Conservation (phyloP, 2,888 invertebrate genomes). For the Dasypogon diadema region DNA sequence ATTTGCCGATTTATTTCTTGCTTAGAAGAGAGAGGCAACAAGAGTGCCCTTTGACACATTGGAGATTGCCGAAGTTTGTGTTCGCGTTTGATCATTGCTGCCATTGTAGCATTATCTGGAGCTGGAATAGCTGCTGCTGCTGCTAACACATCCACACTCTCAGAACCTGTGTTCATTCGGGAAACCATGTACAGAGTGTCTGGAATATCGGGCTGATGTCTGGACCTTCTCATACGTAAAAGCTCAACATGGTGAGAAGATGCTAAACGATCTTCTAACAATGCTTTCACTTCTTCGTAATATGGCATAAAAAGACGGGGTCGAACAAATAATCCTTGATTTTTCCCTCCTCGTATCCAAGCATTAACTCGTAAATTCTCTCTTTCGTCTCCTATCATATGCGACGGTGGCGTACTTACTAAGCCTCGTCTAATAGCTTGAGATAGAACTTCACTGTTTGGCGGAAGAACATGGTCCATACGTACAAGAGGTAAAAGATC, state of each 20-base stretch:
- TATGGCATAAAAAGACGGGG: constrained; percentile 95
- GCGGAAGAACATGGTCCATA: constrained; percentile 90
- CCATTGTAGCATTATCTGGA: constrained; percentile 81
- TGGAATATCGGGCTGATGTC: constrained; percentile 86
- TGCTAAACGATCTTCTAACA: constrained; percentile 86
- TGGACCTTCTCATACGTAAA: constrained; percentile 77
- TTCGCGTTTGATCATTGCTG: constrained; percentile 86
- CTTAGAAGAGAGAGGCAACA: constrained; percentile 80
- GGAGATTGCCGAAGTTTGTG: constrained; percentile 84
- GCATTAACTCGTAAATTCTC: constrained; percentile 79
- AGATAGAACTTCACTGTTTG: constrained; percentile 81
- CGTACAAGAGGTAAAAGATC: constrained; percentile 87
- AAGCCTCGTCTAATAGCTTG: constrained; percentile 79
- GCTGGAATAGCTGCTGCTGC: constrained; percentile 78
- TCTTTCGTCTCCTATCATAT: constrained; percentile 82
- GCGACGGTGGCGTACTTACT: constrained; percentile 84
- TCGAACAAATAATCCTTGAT: constrained; percentile 80
- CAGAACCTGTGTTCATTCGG: constrained; percentile 67
- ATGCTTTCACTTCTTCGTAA: constrained; percentile 90
- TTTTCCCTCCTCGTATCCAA: constrained; percentile 82
- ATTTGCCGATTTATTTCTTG: constrained; percentile 83
- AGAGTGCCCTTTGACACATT: constrained; percentile 82
- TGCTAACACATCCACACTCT: constrained; percentile 75
- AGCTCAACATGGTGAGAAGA: constrained; percentile 78
- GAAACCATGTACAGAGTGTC: constrained; percentile 92